phyloP scores from a whole-genome alignment of 2,888 invertebrate species.

The Nomada lathburiana region DNA sequence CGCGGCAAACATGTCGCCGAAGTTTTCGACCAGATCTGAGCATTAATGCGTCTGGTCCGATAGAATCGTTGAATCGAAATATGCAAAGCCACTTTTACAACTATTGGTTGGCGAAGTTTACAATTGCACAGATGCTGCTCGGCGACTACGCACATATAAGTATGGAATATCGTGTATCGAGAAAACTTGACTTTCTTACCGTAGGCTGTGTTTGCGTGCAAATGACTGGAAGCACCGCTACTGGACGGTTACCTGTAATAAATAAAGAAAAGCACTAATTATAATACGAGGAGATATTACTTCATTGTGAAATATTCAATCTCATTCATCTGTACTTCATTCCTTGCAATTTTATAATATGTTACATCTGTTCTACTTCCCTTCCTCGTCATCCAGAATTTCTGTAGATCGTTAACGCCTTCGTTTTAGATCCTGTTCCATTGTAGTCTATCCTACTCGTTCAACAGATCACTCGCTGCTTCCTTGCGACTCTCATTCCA shows the following conservation, averaged over 20 bases:
- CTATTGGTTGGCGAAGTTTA: conserved; percentile 25
- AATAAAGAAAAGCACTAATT: not conserved
- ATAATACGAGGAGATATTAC: not conserved
- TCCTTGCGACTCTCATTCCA: not conserved
- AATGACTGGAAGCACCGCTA: conserved; percentile 43
- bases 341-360: too few species aligned
- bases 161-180: too few species aligned
- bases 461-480: not conserved
- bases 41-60: not conserved
- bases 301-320: too few species aligned
- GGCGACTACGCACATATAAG: too few species aligned
- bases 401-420: not conserved
- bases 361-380: too few species aligned
- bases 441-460: not conserved
- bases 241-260: conserved; percentile 66
- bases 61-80: not conserved
- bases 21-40: not conserved
- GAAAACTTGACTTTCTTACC: conserved; percentile 58
- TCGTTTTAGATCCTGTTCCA: not conserved
- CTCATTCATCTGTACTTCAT: too few species aligned
- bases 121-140: conserved; percentile 10
- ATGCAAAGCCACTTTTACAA: conserved; percentile 16
- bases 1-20: not conserved
- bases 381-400: not conserved
- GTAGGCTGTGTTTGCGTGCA: conserved; percentile 49